phyloP scores from a whole-genome alignment of 1,140 invertebrate genomes.

The Asbolus verrucosus region DNA sequence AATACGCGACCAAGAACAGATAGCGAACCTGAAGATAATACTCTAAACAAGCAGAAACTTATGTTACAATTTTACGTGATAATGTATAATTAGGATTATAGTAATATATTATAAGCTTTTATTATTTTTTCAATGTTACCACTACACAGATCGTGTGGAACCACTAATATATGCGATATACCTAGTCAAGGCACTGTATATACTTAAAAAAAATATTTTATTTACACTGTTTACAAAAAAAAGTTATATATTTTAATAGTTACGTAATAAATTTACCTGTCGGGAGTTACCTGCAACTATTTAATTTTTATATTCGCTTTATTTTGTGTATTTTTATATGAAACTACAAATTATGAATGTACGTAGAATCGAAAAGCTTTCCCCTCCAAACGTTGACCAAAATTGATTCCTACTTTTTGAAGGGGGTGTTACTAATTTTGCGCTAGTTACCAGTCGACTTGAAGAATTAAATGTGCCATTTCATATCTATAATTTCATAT shows the following conservation, averaged over 20 bases:
- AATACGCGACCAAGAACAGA: slow-evolving; percentile 23
- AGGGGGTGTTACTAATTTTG: slow-evolving; percentile 30
- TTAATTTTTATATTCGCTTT: slow-evolving; percentile 49
- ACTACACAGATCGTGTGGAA: slow-evolving; percentile 55
- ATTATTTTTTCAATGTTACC: slow-evolving; percentile 62
- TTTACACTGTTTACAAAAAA: slow-evolving; percentile 57
- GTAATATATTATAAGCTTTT: slow-evolving; percentile 52
- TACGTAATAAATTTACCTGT: slow-evolving; percentile 50
- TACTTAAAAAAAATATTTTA: slow-evolving; percentile 60
- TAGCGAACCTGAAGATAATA: slow-evolving; percentile 56
- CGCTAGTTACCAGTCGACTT: slow-evolving; percentile 37
- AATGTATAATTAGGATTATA: slow-evolving; percentile 54
- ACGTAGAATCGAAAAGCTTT: slow-evolving; percentile 26
- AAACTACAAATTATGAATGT: too few species aligned
- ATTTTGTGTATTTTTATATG: slow-evolving; percentile 46
- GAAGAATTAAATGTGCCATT: slow-evolving; percentile 44
- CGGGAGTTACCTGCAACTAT: slow-evolving; percentile 50
- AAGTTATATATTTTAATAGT: slow-evolving; percentile 49
- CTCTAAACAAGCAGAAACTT: slow-evolving; percentile 53
- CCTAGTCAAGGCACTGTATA: slow-evolving; percentile 63
- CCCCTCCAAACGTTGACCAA: slow-evolving; percentile 23
- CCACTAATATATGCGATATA: slow-evolving; percentile 59
- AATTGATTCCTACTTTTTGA: slow-evolving; percentile 34
- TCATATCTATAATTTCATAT: slow-evolving; percentile 54
- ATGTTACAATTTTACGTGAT: slow-evolving; percentile 55